A percentile compares a stretch with the other conserved stretches of the same genome.
phyloP scores from a whole-genome alignment of 1,140 invertebrate genomes.

The Aphaenogaster ashmeadi region DNA sequence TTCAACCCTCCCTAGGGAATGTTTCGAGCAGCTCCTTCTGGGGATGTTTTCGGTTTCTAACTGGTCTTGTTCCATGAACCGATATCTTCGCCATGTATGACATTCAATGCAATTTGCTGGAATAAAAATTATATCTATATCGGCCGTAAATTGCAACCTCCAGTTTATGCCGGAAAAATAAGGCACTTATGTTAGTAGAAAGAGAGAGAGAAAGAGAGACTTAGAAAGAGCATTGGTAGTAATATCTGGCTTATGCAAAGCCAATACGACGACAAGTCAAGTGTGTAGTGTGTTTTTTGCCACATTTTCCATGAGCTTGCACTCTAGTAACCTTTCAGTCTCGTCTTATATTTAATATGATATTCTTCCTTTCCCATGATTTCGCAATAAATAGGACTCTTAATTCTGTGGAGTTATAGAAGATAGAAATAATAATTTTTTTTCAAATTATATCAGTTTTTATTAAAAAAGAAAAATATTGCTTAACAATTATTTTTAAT shows the following conservation, averaged over 20 bases:
- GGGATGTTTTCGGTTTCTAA: constrained; percentile 73
- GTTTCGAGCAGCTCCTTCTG: constrained; percentile 68
- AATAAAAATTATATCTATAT: constrained; percentile 70
- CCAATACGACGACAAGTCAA: constrained; percentile 34
- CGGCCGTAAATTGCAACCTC: background rate
- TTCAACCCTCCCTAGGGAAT: constrained; percentile 75
- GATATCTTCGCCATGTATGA: constrained; percentile 47
- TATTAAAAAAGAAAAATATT: background rate
- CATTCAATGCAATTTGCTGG: constrained; percentile 70
- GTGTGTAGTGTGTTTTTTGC: constrained; percentile 1
- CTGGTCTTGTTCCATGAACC: background rate
- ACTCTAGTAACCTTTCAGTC: background rate
- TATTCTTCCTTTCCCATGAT: constrained; percentile 30
- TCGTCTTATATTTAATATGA: background rate
- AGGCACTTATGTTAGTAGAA: background rate
- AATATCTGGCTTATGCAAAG: constrained; percentile 38
- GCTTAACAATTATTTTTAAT: background rate
- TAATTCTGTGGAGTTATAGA: background rate
- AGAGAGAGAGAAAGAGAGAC: background rate
- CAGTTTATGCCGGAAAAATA: constrained; percentile 23
- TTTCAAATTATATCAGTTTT: background rate
- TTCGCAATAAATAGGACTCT: constrained; percentile 11
- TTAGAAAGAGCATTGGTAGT: background rate
- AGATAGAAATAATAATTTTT: background rate
- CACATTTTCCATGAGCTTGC: constrained; percentile 3